Percentiles rank a stretch among this genome's conserved stretches.
Conservation (phyloP, 2,888 invertebrate genomes). For the Hermaeophaga mercurialis region DNA sequence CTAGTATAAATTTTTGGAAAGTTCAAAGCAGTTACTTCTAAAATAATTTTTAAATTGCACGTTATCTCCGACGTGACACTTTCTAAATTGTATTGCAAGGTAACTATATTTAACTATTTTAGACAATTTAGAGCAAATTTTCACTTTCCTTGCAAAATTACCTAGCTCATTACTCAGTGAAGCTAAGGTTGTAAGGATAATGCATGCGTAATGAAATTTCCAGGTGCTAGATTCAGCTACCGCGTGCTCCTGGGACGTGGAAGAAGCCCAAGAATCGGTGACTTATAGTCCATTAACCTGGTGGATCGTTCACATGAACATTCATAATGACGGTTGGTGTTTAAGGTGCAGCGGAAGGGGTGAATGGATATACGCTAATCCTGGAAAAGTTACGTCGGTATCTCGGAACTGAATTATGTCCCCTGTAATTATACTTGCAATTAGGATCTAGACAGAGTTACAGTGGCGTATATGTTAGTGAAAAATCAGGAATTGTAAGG, state of each 20-base stretch:
- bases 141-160: constrained; percentile 2
- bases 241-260: constrained; percentile 9
- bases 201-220: constrained; percentile 27
- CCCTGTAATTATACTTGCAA: constrained; percentile 27
- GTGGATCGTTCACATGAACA: constrained; percentile 30
- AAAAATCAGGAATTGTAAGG: no score
- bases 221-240: constrained; percentile 29
- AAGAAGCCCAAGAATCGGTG: constrained; percentile 22
- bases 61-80: no score
- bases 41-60: no score
- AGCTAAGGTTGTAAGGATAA: constrained; percentile 1
- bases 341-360: constrained; percentile 19
- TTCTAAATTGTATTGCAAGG: no score
- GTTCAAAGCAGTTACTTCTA: no score
- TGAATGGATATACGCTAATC: constrained; percentile 28
- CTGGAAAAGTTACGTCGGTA: constrained; percentile 24
- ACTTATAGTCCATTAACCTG: constrained; percentile 35
- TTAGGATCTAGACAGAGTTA: constrained; percentile 9
- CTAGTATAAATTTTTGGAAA: no score
- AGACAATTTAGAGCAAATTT: neutral
- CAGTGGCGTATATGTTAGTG: neutral
- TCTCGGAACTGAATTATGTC: constrained; percentile 23
- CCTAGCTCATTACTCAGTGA: constrained; percentile 6
- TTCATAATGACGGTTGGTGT: constrained; percentile 30
- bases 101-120: no score